Evolutionary conservation across 2,888 invertebrate genomes (phyloP).

Genomic region (Meiosimyza platycephala): DNA sequence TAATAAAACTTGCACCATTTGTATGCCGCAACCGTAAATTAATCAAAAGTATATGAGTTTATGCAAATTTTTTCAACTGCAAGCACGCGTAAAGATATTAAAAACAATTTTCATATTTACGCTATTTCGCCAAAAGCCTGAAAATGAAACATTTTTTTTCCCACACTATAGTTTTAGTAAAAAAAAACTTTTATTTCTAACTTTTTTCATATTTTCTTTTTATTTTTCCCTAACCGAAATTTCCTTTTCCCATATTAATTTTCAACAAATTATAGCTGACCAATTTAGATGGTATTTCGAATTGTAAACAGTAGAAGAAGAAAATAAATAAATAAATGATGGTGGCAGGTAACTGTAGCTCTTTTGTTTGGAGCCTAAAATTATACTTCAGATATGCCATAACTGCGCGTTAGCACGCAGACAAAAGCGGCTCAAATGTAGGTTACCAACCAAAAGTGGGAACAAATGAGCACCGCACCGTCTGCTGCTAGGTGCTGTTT

Average conservation of each 20-base stretch:
- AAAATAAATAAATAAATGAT: not conserved
- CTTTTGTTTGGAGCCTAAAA: constrained; percentile 6
- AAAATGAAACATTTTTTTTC: not conserved
- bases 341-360: not conserved
- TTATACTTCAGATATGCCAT: constrained; percentile 6
- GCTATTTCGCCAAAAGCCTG: constrained; percentile 22
- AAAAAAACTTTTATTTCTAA: too few relatives aligned
- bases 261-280: constrained; percentile 21
- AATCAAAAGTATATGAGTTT: too few relatives aligned
- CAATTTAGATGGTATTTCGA: not conserved
- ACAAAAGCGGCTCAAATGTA: not conserved
- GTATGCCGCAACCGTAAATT: too few relatives aligned
- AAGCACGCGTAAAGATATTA: not conserved
- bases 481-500: not conserved
- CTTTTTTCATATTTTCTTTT: too few relatives aligned
- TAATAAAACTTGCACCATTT: too few relatives aligned
- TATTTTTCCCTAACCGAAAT: not conserved
- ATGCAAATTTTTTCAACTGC: too few relatives aligned
- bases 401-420: constrained; percentile 25
- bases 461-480: not conserved
- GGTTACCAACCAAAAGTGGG: constrained; percentile 8
- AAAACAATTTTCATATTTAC: constrained; percentile 39
- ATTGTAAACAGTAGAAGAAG: not conserved
- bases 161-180: too few relatives aligned
- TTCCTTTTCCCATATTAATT: constrained; percentile 5